These are phyloP conservation scores for Catocala nupta DNA, from an alignment of 2,888 invertebrate species.

Conservation along the genomic window DNA sequence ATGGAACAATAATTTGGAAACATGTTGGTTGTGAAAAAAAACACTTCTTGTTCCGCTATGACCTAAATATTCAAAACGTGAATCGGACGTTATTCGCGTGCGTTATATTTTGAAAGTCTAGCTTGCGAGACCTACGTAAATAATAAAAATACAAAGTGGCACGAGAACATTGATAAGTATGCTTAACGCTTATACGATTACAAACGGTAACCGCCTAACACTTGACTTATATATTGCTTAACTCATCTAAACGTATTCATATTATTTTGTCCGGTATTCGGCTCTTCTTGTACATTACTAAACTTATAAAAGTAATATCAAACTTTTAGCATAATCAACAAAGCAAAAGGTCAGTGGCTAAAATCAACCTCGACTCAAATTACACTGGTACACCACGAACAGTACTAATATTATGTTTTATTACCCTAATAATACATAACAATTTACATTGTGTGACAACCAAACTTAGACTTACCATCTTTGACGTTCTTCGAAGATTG, in stretches of 20 bases:
- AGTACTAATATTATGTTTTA: slow-evolving; percentile 5
- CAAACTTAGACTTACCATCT: slow-evolving; percentile 91
- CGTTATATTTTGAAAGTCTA: slow-evolving; percentile 55
- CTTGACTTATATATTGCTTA: not conserved
- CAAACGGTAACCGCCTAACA: not conserved
- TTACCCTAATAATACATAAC: slow-evolving; percentile 13
- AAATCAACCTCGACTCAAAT: not conserved
- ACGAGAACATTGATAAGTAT: slow-evolving; percentile 23
- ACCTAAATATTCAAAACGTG: slow-evolving; percentile 53
- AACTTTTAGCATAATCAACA: slow-evolving; percentile 46
- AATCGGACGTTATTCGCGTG: slow-evolving; percentile 49
- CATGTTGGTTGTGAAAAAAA: slow-evolving; percentile 16
- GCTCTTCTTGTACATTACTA: slow-evolving; percentile 18
- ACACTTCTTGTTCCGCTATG: slow-evolving; percentile 28
- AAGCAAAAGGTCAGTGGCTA: slow-evolving; percentile 2
- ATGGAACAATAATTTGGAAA: slow-evolving; percentile 13
- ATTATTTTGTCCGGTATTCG: slow-evolving; percentile 11
- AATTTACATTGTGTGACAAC: slow-evolving; percentile 53
- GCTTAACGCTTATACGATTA: slow-evolving; percentile 2
- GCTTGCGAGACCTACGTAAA: slow-evolving; percentile 24
- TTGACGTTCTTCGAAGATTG: slow-evolving; percentile 91
- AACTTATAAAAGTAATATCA: slow-evolving; percentile 51
- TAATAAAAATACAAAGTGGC: slow-evolving; percentile 34
- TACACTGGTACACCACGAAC: not conserved
- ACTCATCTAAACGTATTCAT: not conserved